Base-by-base conservation (phyloP, 2,888 invertebrate genomes). In the Suillia variegata region DNA sequence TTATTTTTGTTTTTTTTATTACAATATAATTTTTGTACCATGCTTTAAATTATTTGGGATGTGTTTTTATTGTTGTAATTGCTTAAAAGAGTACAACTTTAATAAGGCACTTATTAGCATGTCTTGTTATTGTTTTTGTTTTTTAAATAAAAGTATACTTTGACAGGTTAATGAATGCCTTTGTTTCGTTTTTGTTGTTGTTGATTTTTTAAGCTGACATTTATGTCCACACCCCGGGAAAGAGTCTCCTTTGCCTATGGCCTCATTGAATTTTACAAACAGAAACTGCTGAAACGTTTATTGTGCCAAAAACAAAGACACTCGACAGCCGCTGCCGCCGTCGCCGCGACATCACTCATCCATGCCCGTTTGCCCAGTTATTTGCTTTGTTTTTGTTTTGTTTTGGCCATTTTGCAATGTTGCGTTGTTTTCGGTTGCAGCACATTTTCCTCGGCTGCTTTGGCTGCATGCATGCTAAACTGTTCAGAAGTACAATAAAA, bases 401-500 rank as follows among this genome's bases (percentile, higher is more conserved):
- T n/a, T n/a, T n/a, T n/a, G n/a, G n/a, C 6, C 31, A 8, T 31
- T 12, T 12, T 31, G 31, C 31, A 31, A 31, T 8, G 31, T 6
- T 12, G 31, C 31, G 12, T 12, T n/a, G n/a, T n/a, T 31, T 12
- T 6, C 31, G 12, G 31, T 38, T 38, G 38, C 38, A 10, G 6
- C 31, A 38, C 38, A 38, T 10, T 10, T 13, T 10, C 38, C 38
- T 13, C n/a, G n/a, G 15, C 31, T 26, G 26, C 26, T 26, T 26
- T 45, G 17, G 17, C 13, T 38, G 10, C 50, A 1, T 1, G 20
- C 20, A 52, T 34, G 52, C 52, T 52, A 34, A 52, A 52, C 34
- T 52, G 34, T 34, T 34, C 34, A 20, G 34, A n/a, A n/a, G n/a
- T n/a, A n/a, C n/a, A n/a, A n/a, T 13, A 52, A 52, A 52, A 52